Evolutionary conservation across 2,797 vertebrate genomes (phyloP).

Genomic region (Mus caroli): DNA sequence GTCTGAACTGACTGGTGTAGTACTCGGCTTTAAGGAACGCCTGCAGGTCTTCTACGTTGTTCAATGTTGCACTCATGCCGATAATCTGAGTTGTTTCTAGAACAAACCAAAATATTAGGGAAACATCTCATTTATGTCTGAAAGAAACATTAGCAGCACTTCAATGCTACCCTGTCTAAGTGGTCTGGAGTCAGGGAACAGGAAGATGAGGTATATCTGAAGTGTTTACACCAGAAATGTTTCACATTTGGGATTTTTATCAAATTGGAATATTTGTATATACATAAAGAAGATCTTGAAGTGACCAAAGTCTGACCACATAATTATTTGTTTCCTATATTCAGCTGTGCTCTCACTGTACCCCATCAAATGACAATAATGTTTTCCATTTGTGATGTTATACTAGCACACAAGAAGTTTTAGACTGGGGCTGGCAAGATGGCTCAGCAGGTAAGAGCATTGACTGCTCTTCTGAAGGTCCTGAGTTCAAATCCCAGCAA

Average conservation of each 20-base stretch:
- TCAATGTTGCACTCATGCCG: slow-evolving; percentile 98
- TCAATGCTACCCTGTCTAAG: slow-evolving; percentile 31
- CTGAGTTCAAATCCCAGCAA: no score
- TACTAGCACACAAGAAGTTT: neutral
- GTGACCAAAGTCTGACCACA: neutral
- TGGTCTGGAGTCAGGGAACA: neutral
- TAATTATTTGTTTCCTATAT: neutral
- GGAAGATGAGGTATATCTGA: neutral
- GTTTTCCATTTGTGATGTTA: neutral
- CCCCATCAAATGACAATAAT: neutral
- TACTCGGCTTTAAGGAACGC: slow-evolving; percentile 95
- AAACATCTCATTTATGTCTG: slow-evolving; percentile 27
- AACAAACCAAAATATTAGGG: neutral
- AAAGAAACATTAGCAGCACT: slow-evolving; percentile 37
- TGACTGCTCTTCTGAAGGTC: no score
- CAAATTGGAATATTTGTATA: neutral
- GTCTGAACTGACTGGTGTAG: slow-evolving; percentile 95
- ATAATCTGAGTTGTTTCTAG: slow-evolving; percentile 95
- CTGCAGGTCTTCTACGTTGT: slow-evolving; percentile 95
- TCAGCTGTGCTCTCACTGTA: neutral
- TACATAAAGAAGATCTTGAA: neutral
- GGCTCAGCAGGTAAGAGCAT: no score
- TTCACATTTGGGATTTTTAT: neutral
- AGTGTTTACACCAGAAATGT: neutral
- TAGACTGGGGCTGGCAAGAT: no score